Evolutionary conservation across 2,113 vertebrate genomes (phyloP), one percentile per base, ranked within the genome.

Genomic region (Turdus rufiventris): DNA sequence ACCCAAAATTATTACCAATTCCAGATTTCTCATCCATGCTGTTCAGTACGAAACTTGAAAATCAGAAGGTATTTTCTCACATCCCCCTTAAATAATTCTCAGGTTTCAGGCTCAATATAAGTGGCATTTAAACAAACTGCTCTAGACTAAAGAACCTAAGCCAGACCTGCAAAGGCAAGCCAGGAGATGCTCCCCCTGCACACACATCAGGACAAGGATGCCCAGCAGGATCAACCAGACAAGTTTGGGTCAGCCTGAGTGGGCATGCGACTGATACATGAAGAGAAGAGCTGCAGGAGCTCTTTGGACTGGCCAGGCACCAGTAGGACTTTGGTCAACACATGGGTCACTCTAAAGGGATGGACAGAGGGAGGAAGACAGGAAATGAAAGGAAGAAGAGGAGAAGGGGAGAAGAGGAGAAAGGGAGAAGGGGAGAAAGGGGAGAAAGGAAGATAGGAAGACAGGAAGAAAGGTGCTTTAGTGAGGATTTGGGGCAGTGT

Each of bases 211-310:
- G 0, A 5, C 2, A 12, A 45, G 17, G 68, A 48, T 25, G 18
- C 12, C 29, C 18, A 20, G 47, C 14, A 34, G 40, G 23, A 21
- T 3, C 10, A 18, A 18, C 2, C 3, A 2, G n/a, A 34, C 15
- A 45, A 31, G 31, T 36, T 3, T n/a, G 0, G 0, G 40, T 34
- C 68, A 47, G 40, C 4, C 9, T 3, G 38, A 56, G 36, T 1
- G 2, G 25, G 14, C 9, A 57, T 0, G 2, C 13, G 33, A 25
- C 23, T 34, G 10, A 31, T 50, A 24, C 21, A 61, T 0, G 0
- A 26, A 33, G 14, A 26, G 18, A 6, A 57, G 16, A 38, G 18
- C 33, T 24, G 20, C 6, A 29, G 53, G 29, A 85, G 28, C 11
- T 60, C 43, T 34, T 20, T 17, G 34, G 34, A 74, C 18, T 33